Evolutionary conservation across 2,797 vertebrate genomes (phyloP).

Genomic region (Acanthurus leucopareius): DNA sequence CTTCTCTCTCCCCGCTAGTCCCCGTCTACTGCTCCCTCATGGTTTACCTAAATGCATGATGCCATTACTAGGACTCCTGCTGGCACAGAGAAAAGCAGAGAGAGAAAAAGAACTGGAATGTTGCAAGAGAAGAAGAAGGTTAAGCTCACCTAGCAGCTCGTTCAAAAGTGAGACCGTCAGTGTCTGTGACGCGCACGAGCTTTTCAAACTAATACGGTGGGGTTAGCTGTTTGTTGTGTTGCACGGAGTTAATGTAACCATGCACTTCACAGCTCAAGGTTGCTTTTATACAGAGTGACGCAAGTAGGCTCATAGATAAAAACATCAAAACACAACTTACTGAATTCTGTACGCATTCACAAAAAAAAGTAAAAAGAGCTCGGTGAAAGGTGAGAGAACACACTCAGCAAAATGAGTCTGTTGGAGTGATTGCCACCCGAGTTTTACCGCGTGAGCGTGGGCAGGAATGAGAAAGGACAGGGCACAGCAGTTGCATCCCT

Average conservation of each 20-base stretch:
- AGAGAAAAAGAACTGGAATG: conserved; percentile 11
- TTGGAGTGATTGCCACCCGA: conserved; percentile 45
- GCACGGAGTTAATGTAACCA: conserved; percentile 9
- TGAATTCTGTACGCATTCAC: not conserved
- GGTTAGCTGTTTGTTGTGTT: conserved; percentile 14
- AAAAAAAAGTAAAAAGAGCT: not conserved
- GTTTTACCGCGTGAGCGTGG: conserved; percentile 58
- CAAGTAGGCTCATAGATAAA: conserved; percentile 16
- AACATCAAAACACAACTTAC: conserved; percentile 19
- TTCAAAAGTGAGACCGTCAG: conserved; percentile 1
- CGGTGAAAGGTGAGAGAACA: conserved; percentile 35
- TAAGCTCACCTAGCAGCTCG: conserved; percentile 22
- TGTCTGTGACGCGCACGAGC: not conserved
- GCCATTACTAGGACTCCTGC: conserved; percentile 49
- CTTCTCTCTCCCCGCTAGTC: conserved; percentile 25
- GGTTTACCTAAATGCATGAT: conserved; percentile 57
- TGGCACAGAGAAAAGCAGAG: conserved; percentile 21
- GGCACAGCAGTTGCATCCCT: conserved; percentile 67
- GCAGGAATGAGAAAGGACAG: conserved; percentile 65
- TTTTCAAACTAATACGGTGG: not conserved
- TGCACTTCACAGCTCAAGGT: conserved; percentile 25
- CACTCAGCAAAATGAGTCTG: conserved; percentile 23
- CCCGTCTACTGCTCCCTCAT: conserved; percentile 43
- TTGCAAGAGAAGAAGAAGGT: conserved; percentile 24
- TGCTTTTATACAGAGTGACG: conserved; percentile 11